Evolutionary conservation across 2,113 vertebrate genomes (phyloP), one percentile per base, ranked within the genome.

Genomic region (Perca fluviatilis): DNA sequence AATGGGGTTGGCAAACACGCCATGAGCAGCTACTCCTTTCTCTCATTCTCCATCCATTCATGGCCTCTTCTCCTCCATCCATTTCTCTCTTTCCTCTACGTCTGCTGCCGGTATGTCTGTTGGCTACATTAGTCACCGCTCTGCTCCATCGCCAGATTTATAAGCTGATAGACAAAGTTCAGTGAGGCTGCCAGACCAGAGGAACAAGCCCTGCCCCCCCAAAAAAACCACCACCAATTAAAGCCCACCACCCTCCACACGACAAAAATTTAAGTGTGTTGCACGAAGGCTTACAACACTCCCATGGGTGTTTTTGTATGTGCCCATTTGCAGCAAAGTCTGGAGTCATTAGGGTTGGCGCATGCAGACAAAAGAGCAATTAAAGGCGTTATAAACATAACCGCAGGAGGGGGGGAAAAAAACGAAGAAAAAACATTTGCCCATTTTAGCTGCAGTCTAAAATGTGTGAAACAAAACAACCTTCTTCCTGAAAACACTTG

Each of bases 111-210:
- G 51, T 77, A 81, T 58, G 91, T 91, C 92, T 93, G 90, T 77
- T 88, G 84, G 86, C 84, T 86, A 43, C 89, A 83, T 92, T 89
- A 90, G 79, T 74, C 50, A 15, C 65, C 67, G 56, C 85, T 82
- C 54, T 67, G 74, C 87, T 83, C 86, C 79, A 81, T 73, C 56
- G 56, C 62, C 86, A 90, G 86, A 92, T 93, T 84, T 77, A 85
- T 72, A 81, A 65, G 77, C 87, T 85, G 91, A 93, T 91, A 91
- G 84, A 87, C 78, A 71, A 66, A 84, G 80, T 88, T 92, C 77
- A 87, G 69, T 13, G 53, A 85, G 90, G 86, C 84, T 87, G 82
- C 83, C 86, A 90, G 93, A 86, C 86, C 68, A 60, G 65, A 83
- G 72, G 70, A 87, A 77, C 71, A 91, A 72, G 61, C 65, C 58